Conservation (phyloP, 2,797 vertebrate genomes). For the Semotilus atromaculatus region DNA sequence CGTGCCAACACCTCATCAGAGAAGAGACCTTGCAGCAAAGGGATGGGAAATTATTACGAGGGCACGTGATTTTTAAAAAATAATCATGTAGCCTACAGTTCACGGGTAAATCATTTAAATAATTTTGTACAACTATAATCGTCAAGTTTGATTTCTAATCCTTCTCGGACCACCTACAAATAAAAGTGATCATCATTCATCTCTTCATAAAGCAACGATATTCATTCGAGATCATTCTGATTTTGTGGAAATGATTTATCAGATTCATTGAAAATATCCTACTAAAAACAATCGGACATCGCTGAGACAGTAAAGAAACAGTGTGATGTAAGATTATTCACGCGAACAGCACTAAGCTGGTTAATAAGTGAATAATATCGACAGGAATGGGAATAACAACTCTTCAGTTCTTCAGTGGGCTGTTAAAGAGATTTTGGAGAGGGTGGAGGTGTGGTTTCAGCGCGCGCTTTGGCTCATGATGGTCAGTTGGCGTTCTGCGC, state of each 20-base stretch:
- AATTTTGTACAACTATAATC: too few species aligned
- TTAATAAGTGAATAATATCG: neutral
- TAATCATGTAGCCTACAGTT: neutral
- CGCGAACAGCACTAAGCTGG: neutral
- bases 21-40: neutral
- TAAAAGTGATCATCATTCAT: neutral
- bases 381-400: constrained; percentile 11
- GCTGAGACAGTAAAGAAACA: neutral
- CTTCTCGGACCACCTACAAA: neutral
- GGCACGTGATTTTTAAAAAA: neutral
- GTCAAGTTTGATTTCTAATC: neutral
- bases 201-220: neutral
- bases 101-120: neutral
- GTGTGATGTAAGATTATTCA: neutral
- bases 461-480: neutral
- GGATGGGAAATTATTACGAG: too few species aligned
- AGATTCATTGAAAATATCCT: neutral
- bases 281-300: neutral
- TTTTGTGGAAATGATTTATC: neutral
- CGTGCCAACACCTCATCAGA: neutral
- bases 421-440: constrained; percentile 1
- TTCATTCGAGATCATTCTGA: neutral
- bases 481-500: neutral
- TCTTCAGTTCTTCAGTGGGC: neutral
- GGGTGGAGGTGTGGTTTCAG: constrained; percentile 26